These are phyloP conservation scores for Sphyrna mokarran DNA, from an alignment of 2,113 vertebrate species.

Conservation along the genomic window DNA sequence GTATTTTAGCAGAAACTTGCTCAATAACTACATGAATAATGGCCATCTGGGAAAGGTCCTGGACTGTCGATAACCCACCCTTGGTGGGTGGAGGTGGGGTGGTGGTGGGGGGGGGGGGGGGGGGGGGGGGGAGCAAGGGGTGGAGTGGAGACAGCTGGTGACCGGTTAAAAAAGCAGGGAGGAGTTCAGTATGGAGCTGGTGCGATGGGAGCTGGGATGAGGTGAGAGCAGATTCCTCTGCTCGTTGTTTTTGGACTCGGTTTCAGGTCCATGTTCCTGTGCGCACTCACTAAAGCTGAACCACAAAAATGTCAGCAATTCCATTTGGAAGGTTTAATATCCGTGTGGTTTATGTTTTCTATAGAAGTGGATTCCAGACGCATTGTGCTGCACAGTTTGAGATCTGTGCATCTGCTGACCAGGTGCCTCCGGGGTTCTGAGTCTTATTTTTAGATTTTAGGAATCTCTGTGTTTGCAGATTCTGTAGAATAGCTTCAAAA, in stretches of 20 bases:
- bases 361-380: background rate
- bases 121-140: background rate
- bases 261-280: background rate
- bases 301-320: conserved; percentile 27
- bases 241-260: background rate
- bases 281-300: background rate
- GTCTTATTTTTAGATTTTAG: background rate
- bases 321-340: conserved; percentile 4
- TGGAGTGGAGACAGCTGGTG: background rate
- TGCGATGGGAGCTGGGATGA: background rate
- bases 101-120: too few species aligned
- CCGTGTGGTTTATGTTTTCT: background rate
- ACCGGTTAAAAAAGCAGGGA: background rate
- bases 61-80: too few species aligned
- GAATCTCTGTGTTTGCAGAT: background rate
- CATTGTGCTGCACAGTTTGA: background rate
- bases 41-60: background rate
- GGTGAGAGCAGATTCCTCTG: background rate
- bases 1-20: too few species aligned
- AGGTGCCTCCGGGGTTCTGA: background rate
- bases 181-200: background rate
- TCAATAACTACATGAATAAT: too few species aligned
- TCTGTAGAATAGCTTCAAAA: background rate
- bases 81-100: background rate
- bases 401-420: background rate